Base-by-base conservation (phyloP, 2,888 invertebrate genomes). In the Brachypterus glaber region DNA sequence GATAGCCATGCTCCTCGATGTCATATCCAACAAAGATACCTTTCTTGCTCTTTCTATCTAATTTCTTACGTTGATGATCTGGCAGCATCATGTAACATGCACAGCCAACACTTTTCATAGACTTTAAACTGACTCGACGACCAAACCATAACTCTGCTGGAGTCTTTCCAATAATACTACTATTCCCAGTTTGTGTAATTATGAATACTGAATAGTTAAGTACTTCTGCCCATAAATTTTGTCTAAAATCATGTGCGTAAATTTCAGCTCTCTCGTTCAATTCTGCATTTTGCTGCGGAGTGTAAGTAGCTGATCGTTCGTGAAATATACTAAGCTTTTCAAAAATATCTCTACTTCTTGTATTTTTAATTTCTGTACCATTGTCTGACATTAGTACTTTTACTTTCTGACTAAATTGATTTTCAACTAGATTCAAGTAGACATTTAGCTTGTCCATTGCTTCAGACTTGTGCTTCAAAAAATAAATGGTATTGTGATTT, bases 201-300 rank as follows among this genome's bases (percentile, higher is more conserved):
- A 47, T 49, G 16, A 49, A 46, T 3, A 43, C 42, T 24, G 41
- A 42, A 37, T 51, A 50, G 21, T 47, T 50, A 2, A 51, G 15
- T 8, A 50, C 50, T 38, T 54, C 49, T 7, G 42, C 49, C 45
- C 52, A 50, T 13, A 46, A 13, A n/a, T 38, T 47, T 40, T 41
- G 35, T 25, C 44, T 32, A 14, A 50, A n/a, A 2, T 35, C 21
- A 25, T 17, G 13, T 12, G 50, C 46, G 33, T 43, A 37, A 9
- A 47, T 45, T 4, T 35, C 46, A 13, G 55, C 41, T 26, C 54
- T 40, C 14, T 53, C 50, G 37, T 52, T 43, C 34, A 55, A 51
- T 33, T 54, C 15, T 7, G 53, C 52, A 40, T 57, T 59, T 37
- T 58, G 53, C 43, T 58, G 44, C n/a, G 54, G 55, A 15, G 54